Percentiles rank a stretch among this genome's conserved stretches.
Conservation (phyloP, 2,113 vertebrate species). For the Brachyistius frenatus region DNA sequence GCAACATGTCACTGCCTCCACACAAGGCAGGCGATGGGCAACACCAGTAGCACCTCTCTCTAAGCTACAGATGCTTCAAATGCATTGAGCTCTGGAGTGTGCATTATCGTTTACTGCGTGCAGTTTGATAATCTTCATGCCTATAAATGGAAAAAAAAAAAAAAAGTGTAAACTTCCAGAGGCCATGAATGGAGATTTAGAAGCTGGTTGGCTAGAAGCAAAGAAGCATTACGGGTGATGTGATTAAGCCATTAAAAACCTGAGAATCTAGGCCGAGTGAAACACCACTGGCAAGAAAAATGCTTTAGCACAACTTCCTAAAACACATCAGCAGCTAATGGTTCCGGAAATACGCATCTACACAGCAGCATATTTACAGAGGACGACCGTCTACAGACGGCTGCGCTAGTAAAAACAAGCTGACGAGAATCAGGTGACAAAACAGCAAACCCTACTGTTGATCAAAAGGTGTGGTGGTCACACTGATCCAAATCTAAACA, state of each 20-base stretch:
- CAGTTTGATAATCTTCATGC: slow-evolving; percentile 66
- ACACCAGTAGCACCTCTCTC: slow-evolving; percentile 40
- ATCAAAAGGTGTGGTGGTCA: neutral
- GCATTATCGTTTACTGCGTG: slow-evolving; percentile 57
- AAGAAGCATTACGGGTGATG: slow-evolving; percentile 62
- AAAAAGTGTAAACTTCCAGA: slow-evolving; percentile 50
- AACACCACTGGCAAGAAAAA: slow-evolving; percentile 58
- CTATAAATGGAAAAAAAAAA: slow-evolving; percentile 59
- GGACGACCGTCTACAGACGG: neutral
- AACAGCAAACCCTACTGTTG: neutral
- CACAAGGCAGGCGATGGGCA: slow-evolving; percentile 22
- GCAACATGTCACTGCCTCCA: slow-evolving; percentile 37
- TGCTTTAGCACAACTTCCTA: slow-evolving; percentile 55
- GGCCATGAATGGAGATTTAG: slow-evolving; percentile 58
- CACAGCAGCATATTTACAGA: slow-evolving; percentile 3
- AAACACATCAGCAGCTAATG: slow-evolving; percentile 24
- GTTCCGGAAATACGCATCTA: neutral
- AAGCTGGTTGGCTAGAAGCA: slow-evolving; percentile 47
- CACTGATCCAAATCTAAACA: neutral
- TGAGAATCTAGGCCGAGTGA: slow-evolving; percentile 61
- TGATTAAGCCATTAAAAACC: slow-evolving; percentile 66
- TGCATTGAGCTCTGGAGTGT: slow-evolving; percentile 45
- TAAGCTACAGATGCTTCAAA: neutral
- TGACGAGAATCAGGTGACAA: slow-evolving; percentile 8
- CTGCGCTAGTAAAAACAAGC: slow-evolving; percentile 10